Evolutionary conservation across 2,888 invertebrate genomes (phyloP).

Genomic region (Dryocosmus kuriphilus): DNA sequence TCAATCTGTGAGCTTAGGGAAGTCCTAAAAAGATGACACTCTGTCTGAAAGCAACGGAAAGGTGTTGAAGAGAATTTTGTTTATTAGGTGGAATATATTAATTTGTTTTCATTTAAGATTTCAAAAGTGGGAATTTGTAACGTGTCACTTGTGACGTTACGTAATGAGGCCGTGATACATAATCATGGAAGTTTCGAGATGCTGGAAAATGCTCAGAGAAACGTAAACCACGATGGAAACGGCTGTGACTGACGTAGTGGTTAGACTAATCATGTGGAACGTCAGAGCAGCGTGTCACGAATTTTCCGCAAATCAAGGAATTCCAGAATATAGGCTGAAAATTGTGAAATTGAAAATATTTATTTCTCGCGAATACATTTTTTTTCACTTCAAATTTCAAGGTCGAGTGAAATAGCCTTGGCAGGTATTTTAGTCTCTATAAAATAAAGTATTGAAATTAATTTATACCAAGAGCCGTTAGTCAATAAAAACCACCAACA

Average conservation of each 20-base stretch:
- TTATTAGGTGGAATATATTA: background rate
- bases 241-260: constrained; percentile 54
- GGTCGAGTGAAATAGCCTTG: no score
- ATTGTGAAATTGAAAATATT: background rate
- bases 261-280: constrained; percentile 48
- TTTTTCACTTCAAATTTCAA: no score
- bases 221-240: constrained; percentile 55
- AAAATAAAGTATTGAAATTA: background rate
- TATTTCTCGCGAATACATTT: background rate
- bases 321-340: background rate
- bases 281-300: constrained; percentile 43
- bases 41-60: background rate
- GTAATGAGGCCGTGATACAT: background rate
- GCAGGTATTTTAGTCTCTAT: no score
- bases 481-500: background rate
- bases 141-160: background rate
- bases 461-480: background rate
- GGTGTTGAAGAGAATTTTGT: background rate
- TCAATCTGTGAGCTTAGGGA: background rate
- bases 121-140: background rate
- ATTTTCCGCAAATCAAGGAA: constrained; percentile 19
- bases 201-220: constrained; percentile 44
- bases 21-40: background rate
- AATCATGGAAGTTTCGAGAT: constrained; percentile 22
- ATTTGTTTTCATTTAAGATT: background rate